Evolutionary conservation across 2,113 vertebrate genomes (phyloP).

Genomic region (Austrofundulus limnaeus): DNA sequence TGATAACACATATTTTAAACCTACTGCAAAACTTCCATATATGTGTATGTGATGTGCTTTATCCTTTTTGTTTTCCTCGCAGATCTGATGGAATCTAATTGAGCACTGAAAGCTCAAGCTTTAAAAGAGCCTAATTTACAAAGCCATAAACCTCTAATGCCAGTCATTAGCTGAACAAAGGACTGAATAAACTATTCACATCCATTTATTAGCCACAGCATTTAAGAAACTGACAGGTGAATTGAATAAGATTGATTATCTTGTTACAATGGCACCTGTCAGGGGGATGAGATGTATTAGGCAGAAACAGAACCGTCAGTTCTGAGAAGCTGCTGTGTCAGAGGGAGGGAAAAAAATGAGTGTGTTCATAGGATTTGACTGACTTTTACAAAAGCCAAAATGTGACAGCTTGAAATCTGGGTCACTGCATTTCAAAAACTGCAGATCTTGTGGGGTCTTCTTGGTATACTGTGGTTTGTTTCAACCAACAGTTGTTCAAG

Average conservation of each 20-base stretch:
- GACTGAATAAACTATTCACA: background rate
- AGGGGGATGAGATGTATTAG: slow-evolving; percentile 5
- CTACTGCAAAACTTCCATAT: too few relatives aligned
- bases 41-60: background rate
- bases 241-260: slow-evolving; percentile 3
- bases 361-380: background rate
- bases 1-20: background rate
- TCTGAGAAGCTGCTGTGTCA: background rate
- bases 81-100: background rate
- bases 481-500: background rate
- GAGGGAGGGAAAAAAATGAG: background rate
- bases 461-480: background rate
- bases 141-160: background rate
- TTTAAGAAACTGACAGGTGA: slow-evolving; percentile 1
- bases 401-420: background rate
- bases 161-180: background rate
- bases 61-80: background rate
- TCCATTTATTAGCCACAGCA: background rate
- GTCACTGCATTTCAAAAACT: background rate
- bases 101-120: background rate
- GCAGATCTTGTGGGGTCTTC: background rate
- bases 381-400: background rate
- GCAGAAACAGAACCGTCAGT: background rate
- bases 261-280: background rate
- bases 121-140: background rate